Evolutionary conservation across 2,888 invertebrate species (phyloP), one percentile per base, ranked within the genome.

Genomic region (Leptinotarsa haldemani): DNA sequence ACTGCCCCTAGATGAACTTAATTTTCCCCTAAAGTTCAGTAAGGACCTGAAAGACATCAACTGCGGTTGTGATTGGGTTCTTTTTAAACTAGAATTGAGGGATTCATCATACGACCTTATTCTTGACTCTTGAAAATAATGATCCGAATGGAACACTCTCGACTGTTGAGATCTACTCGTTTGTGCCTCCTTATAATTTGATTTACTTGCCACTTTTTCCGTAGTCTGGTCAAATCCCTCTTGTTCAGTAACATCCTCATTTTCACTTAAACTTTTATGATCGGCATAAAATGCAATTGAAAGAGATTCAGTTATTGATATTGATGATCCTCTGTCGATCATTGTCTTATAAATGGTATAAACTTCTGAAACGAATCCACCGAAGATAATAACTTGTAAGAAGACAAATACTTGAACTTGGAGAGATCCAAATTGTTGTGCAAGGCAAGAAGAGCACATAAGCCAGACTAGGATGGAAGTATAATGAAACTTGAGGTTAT

Each of bases 391-490:
- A 4, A 90, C 84, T 88, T 94, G 93, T 0, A 95, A 88, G 0
- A 91, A 78, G 20, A 93, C 88, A 85, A 96, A 94, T 20, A 93
- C 90, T 65, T 94, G 91, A n/a, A 95, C 92, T 86, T 95, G 93
- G 56, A 94, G 90, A 1, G 93, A 90, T 1, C 95, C 95, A 2
- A 94, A 90, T 52, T 93, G 89, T 80, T 94, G 93, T 64, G 95
- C 93, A 15, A 94, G 82, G 84, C 93, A 95, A 79, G 95, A 91
- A 22, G 94, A 92, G 48, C 95, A 87, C 4, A 94, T 88, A 16
- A 95, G 87, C 97, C 97, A 97, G 25, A 94, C 86, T 1, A 90
- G 87, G 78, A 92, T 92, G 0, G 96, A 93, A 13, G 92, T 90
- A 67, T 92, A 89, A 56, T 93, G 91, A 83, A 95, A 93, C 70